A percentile compares a stretch with the other conserved stretches of the same genome.
Evolutionary conservation across 2,113 vertebrate genomes (phyloP).

Genomic region (Ceratotherium simum): DNA sequence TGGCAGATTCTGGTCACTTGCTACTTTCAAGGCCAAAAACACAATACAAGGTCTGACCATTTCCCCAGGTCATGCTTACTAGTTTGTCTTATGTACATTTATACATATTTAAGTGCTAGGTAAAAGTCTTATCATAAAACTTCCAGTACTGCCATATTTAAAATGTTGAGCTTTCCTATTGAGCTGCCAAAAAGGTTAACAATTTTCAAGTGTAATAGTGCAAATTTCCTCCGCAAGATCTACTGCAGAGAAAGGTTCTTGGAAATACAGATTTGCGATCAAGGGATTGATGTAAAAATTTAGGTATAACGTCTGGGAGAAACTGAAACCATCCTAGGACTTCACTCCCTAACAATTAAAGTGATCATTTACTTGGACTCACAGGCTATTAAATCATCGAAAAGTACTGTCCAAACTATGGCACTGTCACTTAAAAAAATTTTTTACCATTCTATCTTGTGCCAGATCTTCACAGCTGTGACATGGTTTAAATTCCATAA

Average conservation of each 20-base stretch:
- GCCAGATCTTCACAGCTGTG: conserved; percentile 93
- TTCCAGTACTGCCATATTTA: conserved; percentile 89
- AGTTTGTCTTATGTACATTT: conserved; percentile 90
- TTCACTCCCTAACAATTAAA: conserved; percentile 88
- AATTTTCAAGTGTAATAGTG: conserved; percentile 90
- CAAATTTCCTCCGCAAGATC: conserved; percentile 88
- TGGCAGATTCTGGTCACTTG: conserved; percentile 87
- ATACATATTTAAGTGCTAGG: conserved; percentile 91
- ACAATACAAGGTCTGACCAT: conserved; percentile 87
- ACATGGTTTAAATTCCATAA: conserved; percentile 93
- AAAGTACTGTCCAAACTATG: conserved; percentile 93
- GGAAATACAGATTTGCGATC: conserved; percentile 86
- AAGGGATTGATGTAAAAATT: conserved; percentile 84
- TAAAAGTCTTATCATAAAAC: conserved; percentile 89
- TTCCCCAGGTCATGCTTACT: conserved; percentile 88
- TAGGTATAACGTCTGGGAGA: conserved; percentile 85
- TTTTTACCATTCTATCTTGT: conserved; percentile 89
- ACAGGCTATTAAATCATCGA: conserved; percentile 91
- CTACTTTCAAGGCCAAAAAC: conserved; percentile 88
- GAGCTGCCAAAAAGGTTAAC: conserved; percentile 90
- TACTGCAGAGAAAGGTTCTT: conserved; percentile 86
- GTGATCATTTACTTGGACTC: conserved; percentile 86
- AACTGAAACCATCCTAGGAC: conserved; percentile 87
- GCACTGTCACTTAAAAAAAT: conserved; percentile 89
- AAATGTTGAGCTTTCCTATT: conserved; percentile 86